A percentile compares a stretch with the other conserved stretches of the same genome.
Evolutionary conservation across 1,140 invertebrate genomes (phyloP).

Genomic region (Drosophila trapezifrons): DNA sequence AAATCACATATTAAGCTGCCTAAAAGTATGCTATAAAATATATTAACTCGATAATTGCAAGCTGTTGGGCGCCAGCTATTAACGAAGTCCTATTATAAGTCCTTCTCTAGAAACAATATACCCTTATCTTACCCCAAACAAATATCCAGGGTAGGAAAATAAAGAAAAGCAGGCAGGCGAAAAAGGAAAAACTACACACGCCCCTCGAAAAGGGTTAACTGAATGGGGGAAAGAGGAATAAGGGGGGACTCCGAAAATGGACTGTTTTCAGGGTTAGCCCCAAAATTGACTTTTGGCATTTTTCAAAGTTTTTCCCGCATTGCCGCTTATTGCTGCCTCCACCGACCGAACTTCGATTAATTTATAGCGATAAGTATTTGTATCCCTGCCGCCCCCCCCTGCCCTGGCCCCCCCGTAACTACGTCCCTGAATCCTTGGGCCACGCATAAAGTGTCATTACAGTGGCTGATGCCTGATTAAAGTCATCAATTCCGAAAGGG

Average conservation of each 20-base stretch:
- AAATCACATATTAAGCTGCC: too few relatives aligned
- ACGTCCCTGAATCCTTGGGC: neutral
- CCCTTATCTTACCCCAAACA: neutral
- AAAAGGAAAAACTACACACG: slow-evolving; percentile 17
- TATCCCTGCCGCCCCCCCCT: neutral
- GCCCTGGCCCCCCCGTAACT: neutral
- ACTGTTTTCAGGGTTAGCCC: slow-evolving; percentile 44
- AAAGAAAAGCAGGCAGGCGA: slow-evolving; percentile 11
- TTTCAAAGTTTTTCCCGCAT: slow-evolving; percentile 59
- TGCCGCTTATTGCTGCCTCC: slow-evolving; percentile 34
- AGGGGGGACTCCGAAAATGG: slow-evolving; percentile 10
- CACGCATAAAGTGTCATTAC: slow-evolving; percentile 74
- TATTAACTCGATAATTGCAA: too few relatives aligned
- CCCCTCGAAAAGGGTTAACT: slow-evolving; percentile 61
- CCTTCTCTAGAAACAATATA: neutral
- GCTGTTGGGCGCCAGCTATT: too few relatives aligned
- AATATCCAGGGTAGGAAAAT: neutral
- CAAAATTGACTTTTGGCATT: slow-evolving; percentile 75
- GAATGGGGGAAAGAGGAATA: slow-evolving; percentile 14
- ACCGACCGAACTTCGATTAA: slow-evolving; percentile 52
- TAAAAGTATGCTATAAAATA: too few relatives aligned
- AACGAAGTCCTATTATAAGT: too few relatives aligned
- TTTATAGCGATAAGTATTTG: slow-evolving; percentile 69
- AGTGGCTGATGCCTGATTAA: slow-evolving; percentile 74
- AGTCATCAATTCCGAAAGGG: slow-evolving; percentile 63